phyloP scores from a whole-genome alignment of 2,888 invertebrate genomes.

The Sisyra terminalis region DNA sequence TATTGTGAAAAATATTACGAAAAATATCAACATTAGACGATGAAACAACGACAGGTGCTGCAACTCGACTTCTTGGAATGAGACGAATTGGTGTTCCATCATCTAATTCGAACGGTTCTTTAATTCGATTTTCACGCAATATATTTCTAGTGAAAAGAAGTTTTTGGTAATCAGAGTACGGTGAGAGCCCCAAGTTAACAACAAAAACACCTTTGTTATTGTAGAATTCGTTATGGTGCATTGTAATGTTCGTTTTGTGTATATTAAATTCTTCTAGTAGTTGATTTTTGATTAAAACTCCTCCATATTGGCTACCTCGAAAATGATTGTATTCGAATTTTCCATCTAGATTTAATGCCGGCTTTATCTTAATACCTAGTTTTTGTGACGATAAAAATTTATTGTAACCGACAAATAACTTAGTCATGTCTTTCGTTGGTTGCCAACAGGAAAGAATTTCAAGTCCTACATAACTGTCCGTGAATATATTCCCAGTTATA shows the following conservation, averaged over 20 bases:
- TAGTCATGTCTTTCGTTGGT: constrained; percentile 30
- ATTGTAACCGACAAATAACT: constrained; percentile 74
- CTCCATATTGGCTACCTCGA: constrained; percentile 63
- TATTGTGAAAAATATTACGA: constrained; percentile 84
- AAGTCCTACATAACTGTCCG: constrained; percentile 62
- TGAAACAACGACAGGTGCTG: constrained; percentile 82
- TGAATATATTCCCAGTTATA: constrained; percentile 82
- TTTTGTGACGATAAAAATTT: constrained; percentile 54
- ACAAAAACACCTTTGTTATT: constrained; percentile 81
- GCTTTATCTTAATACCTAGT: constrained; percentile 55
- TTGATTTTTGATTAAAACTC: constrained; percentile 66
- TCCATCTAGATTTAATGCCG: constrained; percentile 63
- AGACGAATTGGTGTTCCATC: constrained; percentile 48
- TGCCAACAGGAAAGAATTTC: constrained; percentile 75
- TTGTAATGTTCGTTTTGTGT: constrained; percentile 48
- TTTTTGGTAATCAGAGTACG: constrained; percentile 68
- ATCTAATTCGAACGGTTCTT: constrained; percentile 63
- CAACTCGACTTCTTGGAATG: constrained; percentile 79
- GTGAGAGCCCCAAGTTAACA: constrained; percentile 71
- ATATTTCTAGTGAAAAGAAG: constrained; percentile 78
- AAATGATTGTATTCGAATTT: constrained; percentile 82
- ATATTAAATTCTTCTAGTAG: constrained; percentile 64
- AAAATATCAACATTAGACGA: constrained; percentile 80
- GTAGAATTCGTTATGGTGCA: constrained; percentile 80
- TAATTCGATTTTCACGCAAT: constrained; percentile 68